Evolutionary conservation across 2,797 vertebrate genomes (phyloP), one percentile per base, ranked within the genome.

Genomic region (Anniella stebbinsi): DNA sequence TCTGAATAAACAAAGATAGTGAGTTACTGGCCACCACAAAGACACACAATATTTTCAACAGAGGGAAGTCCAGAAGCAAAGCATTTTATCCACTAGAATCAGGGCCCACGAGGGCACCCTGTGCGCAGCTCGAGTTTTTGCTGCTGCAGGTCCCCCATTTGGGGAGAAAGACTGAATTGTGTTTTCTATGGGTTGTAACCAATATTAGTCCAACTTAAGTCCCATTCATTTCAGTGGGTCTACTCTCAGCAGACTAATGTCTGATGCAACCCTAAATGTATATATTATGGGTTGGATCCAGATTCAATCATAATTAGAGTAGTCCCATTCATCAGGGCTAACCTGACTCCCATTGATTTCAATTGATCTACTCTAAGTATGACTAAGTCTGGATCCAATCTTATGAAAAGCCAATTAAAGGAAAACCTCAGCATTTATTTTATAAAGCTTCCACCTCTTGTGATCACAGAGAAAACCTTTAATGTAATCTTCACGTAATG

Each of bases 1-100:
- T 93, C 99, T 99, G 86, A 30, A 93, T 1, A 87, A 95, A 91
- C 4, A 54, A 18, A 13, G 11, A 90, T 48, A 92, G 8, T 88
- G 75, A 87, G 33, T 66, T 89, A 84, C 2, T 81, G 28, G 13
- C 36, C 92, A 78, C 54, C 28, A 48, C 2, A 80, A 82, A 3
- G 12, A 92, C 89, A 91, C 91, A 73, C 17, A 76, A 67, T 54
- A 33, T 63, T 48, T 77, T 23, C 25, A 67, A 36, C 10, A 33
- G 33, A 76, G n/a, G 11, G 75, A 60, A 70, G 48, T 41, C 9
- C 7, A 83, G 66, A 72, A 63, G 18, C 8, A 77, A 36, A 60
- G 21, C 48, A 70, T 57, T 54, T n/a, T 69, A 69, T 51, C 25
- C n/a, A 80, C 5, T 17, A 80, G 76, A 87, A 51, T 36, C 1